These are phyloP conservation scores for Sialis fuliginosa DNA, from an alignment of 2,888 invertebrate genomes.

Conservation along the genomic window DNA sequence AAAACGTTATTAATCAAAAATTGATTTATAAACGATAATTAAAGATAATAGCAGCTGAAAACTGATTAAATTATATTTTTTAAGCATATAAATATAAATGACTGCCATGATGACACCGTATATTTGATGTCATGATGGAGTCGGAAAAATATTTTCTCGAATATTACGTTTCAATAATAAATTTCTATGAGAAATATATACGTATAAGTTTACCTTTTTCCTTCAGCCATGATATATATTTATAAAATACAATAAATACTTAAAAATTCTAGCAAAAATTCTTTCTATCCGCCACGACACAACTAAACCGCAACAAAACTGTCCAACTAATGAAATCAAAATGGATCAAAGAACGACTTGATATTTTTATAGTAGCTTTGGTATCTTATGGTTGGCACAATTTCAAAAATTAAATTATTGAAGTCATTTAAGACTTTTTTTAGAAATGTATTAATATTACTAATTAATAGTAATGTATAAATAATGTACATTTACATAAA, in stretches of 20 bases:
- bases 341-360: not conserved
- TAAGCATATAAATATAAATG: not conserved
- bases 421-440: no score
- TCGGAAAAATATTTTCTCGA: not conserved
- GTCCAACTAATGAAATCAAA: not conserved
- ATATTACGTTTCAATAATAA: not conserved
- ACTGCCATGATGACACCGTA: conserved; percentile 5
- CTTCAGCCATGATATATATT: conserved; percentile 18
- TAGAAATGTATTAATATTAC: no score
- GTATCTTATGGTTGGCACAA: no score
- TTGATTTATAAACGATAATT: not conserved
- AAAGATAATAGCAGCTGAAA: not conserved
- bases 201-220: conserved; percentile 16
- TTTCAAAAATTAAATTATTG: no score
- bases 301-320: not conserved
- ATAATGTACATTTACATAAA: no score
- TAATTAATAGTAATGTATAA: no score
- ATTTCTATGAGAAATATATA: not conserved
- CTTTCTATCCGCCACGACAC: not conserved
- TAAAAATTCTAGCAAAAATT: not conserved
- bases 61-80: not conserved
- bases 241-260: not conserved
- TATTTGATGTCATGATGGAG: conserved; percentile 1
- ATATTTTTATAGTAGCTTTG: not conserved
- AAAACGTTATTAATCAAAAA: not conserved